A percentile compares a stretch with the other conserved stretches of the same genome.
Conservation (phyloP, 1,140 invertebrate genomes). For the Drosophila nigromelanica region DNA sequence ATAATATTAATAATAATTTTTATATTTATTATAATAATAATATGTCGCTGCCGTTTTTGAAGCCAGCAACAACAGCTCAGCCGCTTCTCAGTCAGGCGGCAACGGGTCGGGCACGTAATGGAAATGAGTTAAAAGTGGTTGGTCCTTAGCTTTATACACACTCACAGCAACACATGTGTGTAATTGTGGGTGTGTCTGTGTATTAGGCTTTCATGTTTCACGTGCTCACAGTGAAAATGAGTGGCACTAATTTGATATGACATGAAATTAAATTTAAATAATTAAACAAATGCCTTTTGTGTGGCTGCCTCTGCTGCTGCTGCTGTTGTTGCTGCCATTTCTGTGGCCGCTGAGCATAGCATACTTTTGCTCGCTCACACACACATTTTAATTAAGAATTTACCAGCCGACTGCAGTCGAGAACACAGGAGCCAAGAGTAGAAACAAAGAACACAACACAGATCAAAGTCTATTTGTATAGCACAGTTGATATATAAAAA, state of each 20-base stretch:
- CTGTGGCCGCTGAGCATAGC: conserved; percentile 30
- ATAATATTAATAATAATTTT: conserved; percentile 47
- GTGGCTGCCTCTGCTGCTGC: conserved; percentile 6
- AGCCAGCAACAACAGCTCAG: conserved; percentile 11
- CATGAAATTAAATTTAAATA: conserved; percentile 81
- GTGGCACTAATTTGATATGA: conserved; percentile 78
- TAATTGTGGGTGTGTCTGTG: conserved; percentile 29
- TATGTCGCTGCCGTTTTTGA: conserved; percentile 54
- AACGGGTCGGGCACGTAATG: conserved; percentile 50
- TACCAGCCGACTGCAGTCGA: conserved; percentile 12
- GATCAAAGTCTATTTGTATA: conserved; percentile 18
- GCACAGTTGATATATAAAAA: not conserved
- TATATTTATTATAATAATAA: conserved; percentile 46
- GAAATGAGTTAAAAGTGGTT: conserved; percentile 67
- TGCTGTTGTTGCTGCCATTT: not conserved
- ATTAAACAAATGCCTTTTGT: conserved; percentile 72
- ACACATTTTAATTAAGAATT: conserved; percentile 37
- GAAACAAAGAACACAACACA: not conserved
- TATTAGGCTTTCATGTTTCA: conserved; percentile 47
- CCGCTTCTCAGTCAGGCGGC: not conserved
- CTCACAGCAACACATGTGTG: conserved; percentile 15
- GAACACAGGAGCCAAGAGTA: conserved; percentile 2
- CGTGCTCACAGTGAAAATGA: conserved; percentile 66
- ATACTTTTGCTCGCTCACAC: conserved; percentile 57
- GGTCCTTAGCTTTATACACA: conserved; percentile 29